Evolutionary conservation across 2,113 vertebrate species (phyloP).

Genomic region (Alaudala cheleensis): DNA sequence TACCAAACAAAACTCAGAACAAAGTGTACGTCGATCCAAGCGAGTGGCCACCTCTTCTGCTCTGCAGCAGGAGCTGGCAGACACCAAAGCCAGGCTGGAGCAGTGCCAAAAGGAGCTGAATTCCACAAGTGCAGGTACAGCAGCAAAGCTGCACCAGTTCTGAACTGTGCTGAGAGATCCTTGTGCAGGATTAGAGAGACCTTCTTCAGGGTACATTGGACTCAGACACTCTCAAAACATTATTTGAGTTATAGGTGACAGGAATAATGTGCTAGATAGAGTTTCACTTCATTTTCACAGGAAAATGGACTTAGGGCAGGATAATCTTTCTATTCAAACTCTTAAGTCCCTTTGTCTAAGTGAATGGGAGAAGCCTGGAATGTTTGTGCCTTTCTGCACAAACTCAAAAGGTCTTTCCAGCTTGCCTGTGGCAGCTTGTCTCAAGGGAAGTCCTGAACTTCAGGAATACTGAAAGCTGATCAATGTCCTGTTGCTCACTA

Average conservation of each 20-base stretch:
- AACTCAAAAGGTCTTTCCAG: neutral
- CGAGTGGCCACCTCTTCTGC: conserved; percentile 50
- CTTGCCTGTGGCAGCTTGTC: neutral
- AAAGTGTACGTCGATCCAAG: conserved; percentile 77
- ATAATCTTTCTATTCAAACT: neutral
- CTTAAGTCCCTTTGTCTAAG: neutral
- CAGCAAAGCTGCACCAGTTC: neutral
- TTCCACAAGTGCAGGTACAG: conserved; percentile 75
- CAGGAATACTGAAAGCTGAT: neutral
- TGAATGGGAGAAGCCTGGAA: neutral
- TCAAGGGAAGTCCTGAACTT: neutral
- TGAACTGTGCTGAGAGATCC: neutral
- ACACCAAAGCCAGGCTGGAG: conserved; percentile 77
- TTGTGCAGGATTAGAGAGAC: neutral
- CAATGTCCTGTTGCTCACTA: neutral
- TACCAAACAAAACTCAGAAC: neutral
- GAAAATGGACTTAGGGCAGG: neutral
- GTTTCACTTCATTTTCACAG: neutral
- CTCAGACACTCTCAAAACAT: neutral
- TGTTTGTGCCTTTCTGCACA: neutral
- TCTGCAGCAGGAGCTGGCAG: conserved; percentile 62
- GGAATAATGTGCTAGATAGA: neutral
- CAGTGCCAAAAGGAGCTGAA: conserved; percentile 76
- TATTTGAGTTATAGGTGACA: neutral
- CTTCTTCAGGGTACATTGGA: neutral